A percentile compares a stretch with the other conserved stretches of the same genome.
Evolutionary conservation across 2,113 vertebrate genomes (phyloP).

Genomic region (Odocoileus virginianus): DNA sequence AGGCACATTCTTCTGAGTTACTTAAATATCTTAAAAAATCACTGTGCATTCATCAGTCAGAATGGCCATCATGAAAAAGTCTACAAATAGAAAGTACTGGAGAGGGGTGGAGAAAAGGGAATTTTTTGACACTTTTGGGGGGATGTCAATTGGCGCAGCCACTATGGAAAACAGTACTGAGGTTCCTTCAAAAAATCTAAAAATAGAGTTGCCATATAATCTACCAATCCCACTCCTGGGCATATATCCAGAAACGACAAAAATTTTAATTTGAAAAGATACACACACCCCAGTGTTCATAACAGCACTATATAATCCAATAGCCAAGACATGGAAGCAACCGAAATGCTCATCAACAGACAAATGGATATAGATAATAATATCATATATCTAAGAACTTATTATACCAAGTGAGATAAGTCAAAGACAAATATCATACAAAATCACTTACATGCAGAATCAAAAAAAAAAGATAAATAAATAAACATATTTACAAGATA

Average conservation of each 20-base stretch:
- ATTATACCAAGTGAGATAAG: not conserved
- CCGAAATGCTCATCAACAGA: not conserved
- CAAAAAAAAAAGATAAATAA: not conserved
- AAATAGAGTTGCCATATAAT: not conserved
- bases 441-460: not conserved
- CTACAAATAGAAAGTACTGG: not conserved
- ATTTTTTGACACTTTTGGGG: not conserved
- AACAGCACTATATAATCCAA: not conserved
- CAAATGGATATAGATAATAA: not conserved
- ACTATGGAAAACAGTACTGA: not conserved
- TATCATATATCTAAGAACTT: not conserved
- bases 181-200: not conserved
- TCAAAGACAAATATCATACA: not conserved
- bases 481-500: not conserved
- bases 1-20: not conserved
- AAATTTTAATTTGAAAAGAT: not conserved
- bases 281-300: not conserved
- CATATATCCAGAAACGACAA: not conserved
- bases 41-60: not conserved
- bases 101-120: not conserved
- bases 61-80: not conserved
- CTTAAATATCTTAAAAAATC: not conserved
- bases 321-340: not conserved
- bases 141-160: fast-evolving
- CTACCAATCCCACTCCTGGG: not conserved